A percentile compares a stretch with the other conserved stretches of the same genome.
Evolutionary conservation across 2,888 invertebrate species (phyloP).

Genomic region (Trypoxylon attenuatum): DNA sequence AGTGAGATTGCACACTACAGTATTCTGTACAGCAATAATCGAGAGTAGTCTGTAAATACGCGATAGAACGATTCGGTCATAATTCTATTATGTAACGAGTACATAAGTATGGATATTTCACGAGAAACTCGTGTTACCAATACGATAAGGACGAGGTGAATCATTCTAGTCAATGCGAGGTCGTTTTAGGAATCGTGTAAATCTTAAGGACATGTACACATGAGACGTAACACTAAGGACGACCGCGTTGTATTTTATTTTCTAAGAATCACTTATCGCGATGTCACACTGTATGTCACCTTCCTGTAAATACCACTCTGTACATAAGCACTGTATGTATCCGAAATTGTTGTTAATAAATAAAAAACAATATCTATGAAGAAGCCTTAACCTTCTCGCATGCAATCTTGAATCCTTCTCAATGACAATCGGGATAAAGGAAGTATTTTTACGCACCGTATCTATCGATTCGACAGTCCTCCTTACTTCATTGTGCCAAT

Average conservation of each 20-base stretch:
- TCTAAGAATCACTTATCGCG: conserved; percentile 60
- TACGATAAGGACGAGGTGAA: too few species aligned
- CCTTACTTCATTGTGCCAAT: too few species aligned
- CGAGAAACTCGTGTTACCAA: too few species aligned
- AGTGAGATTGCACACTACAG: conserved; percentile 45
- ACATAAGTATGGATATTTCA: too few species aligned
- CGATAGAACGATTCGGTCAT: background rate
- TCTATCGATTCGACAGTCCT: too few species aligned
- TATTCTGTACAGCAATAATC: conserved; percentile 65
- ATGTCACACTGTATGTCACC: conserved; percentile 57
- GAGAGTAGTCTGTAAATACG: conserved; percentile 57
- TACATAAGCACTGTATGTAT: conserved; percentile 70
- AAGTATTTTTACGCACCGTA: too few species aligned
- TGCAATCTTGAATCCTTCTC: too few species aligned
- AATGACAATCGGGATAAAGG: too few species aligned
- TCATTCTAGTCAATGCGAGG: conserved; percentile 7
- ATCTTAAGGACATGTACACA: conserved; percentile 40
- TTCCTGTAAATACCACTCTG: conserved; percentile 69
- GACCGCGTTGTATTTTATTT: conserved; percentile 62
- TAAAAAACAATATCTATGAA: conserved; percentile 67
- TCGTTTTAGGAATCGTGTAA: conserved; percentile 29
- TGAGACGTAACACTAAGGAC: conserved; percentile 34
- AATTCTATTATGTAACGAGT: too few species aligned
- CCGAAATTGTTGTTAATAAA: conserved; percentile 70
- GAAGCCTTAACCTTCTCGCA: too few species aligned